Evolutionary conservation across 2,888 invertebrate species (phyloP).

Genomic region (Leptinotarsa rubiginosa): DNA sequence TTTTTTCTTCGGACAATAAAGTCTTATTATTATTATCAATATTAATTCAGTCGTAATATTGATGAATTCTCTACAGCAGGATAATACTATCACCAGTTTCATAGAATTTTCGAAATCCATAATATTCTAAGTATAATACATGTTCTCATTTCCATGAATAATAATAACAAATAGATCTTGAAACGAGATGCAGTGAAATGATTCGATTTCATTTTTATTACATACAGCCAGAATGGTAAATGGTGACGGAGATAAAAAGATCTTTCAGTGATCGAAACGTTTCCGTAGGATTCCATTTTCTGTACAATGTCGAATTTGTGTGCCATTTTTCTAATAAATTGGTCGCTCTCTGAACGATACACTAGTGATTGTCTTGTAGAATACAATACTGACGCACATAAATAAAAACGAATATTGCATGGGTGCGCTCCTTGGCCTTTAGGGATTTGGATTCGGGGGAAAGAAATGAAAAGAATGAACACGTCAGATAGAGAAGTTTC

Average conservation of each 20-base stretch:
- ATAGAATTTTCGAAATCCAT: too few relatives aligned
- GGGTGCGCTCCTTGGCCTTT: not conserved
- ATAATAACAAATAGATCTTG: not conserved
- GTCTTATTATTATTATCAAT: too few relatives aligned
- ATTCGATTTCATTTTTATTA: not conserved
- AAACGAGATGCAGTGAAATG: not conserved
- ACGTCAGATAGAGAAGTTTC: too few relatives aligned
- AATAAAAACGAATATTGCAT: slow-evolving; percentile 24
- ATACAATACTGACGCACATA: slow-evolving; percentile 41
- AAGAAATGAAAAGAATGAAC: not conserved
- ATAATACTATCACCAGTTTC: too few relatives aligned
- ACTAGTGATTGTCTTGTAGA: slow-evolving; percentile 42
- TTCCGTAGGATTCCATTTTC: slow-evolving; percentile 47
- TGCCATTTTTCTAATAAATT: slow-evolving; percentile 45
- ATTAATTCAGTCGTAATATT: too few relatives aligned
- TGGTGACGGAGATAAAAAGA: slow-evolving; percentile 43
- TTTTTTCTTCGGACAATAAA: too few relatives aligned
- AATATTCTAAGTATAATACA: not conserved
- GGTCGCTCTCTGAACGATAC: slow-evolving; percentile 44
- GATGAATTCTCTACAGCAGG: too few relatives aligned
- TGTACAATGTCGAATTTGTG: slow-evolving; percentile 46
- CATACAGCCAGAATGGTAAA: slow-evolving; percentile 25
- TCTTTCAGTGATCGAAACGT: slow-evolving; percentile 44
- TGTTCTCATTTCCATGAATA: not conserved
- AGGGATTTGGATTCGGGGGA: not conserved